These are phyloP conservation scores for Shargacucullia verbasci DNA, from an alignment of 2,888 invertebrate species.

Conservation along the genomic window DNA sequence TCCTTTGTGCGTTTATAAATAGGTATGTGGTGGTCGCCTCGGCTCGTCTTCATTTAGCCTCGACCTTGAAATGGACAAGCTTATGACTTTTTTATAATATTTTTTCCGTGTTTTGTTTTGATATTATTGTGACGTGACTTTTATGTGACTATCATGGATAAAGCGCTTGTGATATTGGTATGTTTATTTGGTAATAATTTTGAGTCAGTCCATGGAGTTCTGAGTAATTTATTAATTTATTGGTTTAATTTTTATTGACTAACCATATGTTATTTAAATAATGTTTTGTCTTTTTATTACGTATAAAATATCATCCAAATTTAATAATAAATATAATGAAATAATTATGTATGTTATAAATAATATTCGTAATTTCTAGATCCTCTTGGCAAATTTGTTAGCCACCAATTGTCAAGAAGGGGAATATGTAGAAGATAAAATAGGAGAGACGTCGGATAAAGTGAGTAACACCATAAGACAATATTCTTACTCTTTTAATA, in stretches of 20 bases:
- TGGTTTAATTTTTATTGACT: too few species aligned
- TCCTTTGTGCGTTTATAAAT: constrained; percentile 85
- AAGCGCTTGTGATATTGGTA: constrained; percentile 74
- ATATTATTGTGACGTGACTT: constrained; percentile 57
- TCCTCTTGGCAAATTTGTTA: constrained; percentile 78
- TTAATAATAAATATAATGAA: too few species aligned
- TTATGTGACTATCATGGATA: constrained; percentile 73
- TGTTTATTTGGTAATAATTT: constrained; percentile 35
- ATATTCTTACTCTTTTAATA: background rate
- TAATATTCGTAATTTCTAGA: constrained; percentile 65
- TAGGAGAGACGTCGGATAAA: constrained; percentile 58
- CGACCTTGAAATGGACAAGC: constrained; percentile 85
- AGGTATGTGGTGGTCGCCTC: constrained; percentile 76
- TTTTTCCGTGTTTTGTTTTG: constrained; percentile 52
- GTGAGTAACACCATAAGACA: constrained; percentile 66
- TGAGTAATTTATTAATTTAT: too few species aligned
- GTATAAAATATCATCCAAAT: too few species aligned
- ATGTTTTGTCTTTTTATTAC: too few species aligned
- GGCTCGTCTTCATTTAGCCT: constrained; percentile 76
- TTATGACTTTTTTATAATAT: constrained; percentile 53
- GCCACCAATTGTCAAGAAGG: constrained; percentile 79
- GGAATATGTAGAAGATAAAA: constrained; percentile 59
- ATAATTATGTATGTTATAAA: too few species aligned
- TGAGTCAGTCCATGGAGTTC: background rate
- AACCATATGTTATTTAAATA: too few species aligned